phyloP scores from a whole-genome alignment of 2,797 vertebrate genomes.

The Lepidocolaptes lacrymiger region DNA sequence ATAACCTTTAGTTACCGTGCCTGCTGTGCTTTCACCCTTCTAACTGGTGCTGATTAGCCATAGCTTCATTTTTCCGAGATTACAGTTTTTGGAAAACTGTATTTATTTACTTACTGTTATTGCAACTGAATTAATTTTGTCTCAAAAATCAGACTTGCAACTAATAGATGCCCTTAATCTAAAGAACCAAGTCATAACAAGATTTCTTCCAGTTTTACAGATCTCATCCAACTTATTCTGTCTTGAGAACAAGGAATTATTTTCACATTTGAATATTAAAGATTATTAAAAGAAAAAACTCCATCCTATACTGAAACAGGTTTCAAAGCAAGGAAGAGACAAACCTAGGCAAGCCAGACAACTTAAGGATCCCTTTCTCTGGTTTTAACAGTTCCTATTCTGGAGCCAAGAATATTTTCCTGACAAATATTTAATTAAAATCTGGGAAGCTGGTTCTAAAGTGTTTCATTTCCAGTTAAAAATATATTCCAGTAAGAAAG shows the following conservation, averaged over 20 bases:
- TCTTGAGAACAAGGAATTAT: neutral
- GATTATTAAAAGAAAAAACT: neutral
- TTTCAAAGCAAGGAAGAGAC: neutral
- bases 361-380: neutral
- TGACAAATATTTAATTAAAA: neutral
- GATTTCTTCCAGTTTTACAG: neutral
- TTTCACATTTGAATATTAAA: neutral
- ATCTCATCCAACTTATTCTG: neutral
- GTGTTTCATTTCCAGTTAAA: neutral
- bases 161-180: neutral
- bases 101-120: neutral
- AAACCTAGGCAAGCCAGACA: too few relatives aligned
- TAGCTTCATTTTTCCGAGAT: neutral
- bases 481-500: neutral
- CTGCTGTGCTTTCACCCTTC: neutral
- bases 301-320: neutral
- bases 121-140: neutral
- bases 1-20: accelerated
- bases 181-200: neutral
- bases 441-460: neutral
- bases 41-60: neutral
- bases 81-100: neutral
- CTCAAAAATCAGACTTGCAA: neutral
- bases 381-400: neutral
- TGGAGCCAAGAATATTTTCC: neutral